Evolutionary conservation across 2,113 vertebrate genomes (phyloP).

Genomic region (Piaya cayana): DNA sequence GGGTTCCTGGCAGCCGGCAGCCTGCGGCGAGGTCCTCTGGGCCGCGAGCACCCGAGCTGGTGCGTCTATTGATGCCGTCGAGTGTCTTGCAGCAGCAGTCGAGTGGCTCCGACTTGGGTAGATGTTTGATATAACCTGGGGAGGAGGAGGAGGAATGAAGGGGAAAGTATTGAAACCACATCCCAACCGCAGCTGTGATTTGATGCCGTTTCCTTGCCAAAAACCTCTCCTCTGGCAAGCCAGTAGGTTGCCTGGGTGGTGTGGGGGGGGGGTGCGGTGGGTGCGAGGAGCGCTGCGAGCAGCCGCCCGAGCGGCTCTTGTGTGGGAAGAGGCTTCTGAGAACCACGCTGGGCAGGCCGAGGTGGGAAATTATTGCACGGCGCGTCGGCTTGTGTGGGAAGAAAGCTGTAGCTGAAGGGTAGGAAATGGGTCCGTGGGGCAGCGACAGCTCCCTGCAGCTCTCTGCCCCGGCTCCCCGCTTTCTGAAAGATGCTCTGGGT

Average conservation of each 20-base stretch:
- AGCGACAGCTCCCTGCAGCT: neutral
- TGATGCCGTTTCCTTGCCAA: conserved; percentile 64
- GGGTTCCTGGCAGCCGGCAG: neutral
- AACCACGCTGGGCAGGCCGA: neutral
- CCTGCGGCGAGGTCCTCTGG: neutral
- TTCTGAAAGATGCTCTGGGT: neutral
- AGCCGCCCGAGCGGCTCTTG: neutral
- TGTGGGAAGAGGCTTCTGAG: neutral
- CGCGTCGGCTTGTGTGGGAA: rapidly evolving
- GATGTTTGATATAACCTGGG: conserved; percentile 38
- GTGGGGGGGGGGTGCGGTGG: neutral
- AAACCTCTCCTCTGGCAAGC: conserved; percentile 57
- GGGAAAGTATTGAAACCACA: conserved; percentile 69
- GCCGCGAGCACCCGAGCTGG: neutral
- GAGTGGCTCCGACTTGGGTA: neutral
- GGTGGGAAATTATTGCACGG: rapidly evolving
- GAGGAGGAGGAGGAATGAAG: conserved; percentile 60
- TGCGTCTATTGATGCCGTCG: rapidly evolving
- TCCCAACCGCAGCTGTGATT: conserved; percentile 70
- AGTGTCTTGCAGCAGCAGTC: neutral
- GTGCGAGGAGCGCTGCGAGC: neutral
- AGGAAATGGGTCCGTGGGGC: rapidly evolving
- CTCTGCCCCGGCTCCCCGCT: neutral
- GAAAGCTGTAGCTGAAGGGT: neutral
- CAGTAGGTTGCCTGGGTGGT: neutral